A percentile compares a stretch with the other conserved stretches of the same genome.
Evolutionary conservation across 2,113 vertebrate genomes (phyloP).

Genomic region (Onychorhynchus coronatus): DNA sequence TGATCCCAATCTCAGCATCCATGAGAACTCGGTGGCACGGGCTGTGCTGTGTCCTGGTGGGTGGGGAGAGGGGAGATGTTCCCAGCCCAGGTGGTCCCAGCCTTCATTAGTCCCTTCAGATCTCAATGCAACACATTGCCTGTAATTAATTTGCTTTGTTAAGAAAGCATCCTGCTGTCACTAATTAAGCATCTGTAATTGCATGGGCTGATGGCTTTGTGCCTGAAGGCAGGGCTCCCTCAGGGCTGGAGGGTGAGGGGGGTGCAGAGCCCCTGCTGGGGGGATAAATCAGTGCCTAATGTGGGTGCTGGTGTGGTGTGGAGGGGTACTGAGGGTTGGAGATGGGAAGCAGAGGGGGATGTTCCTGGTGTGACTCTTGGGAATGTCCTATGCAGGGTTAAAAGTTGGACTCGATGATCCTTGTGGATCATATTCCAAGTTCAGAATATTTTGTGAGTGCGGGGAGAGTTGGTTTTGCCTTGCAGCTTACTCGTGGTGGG

Average conservation of each 20-base stretch:
- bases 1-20: neutral
- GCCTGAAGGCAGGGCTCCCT: neutral
- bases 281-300: neutral
- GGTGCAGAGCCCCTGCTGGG: fast-evolving
- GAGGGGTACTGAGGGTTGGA: neutral
- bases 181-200: slow-evolving; percentile 34
- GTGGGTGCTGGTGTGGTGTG: fast-evolving
- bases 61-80: too few relatives aligned
- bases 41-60: neutral
- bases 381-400: neutral
- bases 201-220: neutral
- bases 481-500: neutral
- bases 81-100: neutral
- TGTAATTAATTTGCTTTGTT: slow-evolving; percentile 38
- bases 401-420: neutral
- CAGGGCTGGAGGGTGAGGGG: neutral
- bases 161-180: neutral
- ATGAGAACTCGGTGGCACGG: neutral
- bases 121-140: neutral
- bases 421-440: neutral
- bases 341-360: neutral
- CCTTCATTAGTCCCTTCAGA: neutral
- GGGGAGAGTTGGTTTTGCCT: neutral
- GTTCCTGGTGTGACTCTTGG: neutral
- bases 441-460: neutral